Evolutionary conservation across 2,888 invertebrate species (phyloP).

Genomic region (Heterodera filipjevi): DNA sequence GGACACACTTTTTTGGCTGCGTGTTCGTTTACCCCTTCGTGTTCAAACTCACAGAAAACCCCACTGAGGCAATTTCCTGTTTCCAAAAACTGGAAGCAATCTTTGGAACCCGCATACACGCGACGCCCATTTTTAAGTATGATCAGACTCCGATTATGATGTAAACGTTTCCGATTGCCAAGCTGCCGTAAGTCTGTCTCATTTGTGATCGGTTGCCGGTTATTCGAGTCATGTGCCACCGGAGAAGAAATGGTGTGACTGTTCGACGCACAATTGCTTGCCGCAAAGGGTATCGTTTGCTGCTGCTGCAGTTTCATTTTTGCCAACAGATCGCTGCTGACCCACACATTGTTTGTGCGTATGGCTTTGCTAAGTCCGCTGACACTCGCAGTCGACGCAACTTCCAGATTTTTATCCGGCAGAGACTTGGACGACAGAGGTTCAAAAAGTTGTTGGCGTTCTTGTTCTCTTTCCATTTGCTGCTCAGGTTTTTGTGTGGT

Average conservation of each 20-base stretch:
- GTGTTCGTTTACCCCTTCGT: constrained; percentile 43
- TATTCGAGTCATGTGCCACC: not conserved
- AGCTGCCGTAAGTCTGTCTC: not conserved
- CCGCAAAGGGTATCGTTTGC: not conserved
- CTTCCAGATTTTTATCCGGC: not conserved
- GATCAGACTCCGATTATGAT: constrained; percentile 27
- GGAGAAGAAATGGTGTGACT: not conserved
- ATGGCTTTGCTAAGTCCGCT: not conserved
- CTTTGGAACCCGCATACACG: constrained; percentile 42
- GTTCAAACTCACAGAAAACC: constrained; percentile 48
- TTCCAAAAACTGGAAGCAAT: constrained; percentile 42
- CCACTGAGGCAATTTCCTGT: constrained; percentile 41
- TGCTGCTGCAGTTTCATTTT: not conserved
- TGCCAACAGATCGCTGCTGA: not conserved
- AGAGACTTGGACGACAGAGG: too few relatives aligned
- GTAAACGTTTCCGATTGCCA: constrained; percentile 15
- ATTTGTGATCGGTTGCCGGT: not conserved
- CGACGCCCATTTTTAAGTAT: constrained; percentile 43
- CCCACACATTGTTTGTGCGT: not conserved
- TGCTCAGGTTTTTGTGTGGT: not conserved
- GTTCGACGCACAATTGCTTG: not conserved
- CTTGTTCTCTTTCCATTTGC: not conserved
- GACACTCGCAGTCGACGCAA: not conserved
- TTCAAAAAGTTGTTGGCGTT: not conserved
- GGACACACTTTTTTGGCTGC: constrained; percentile 40